phyloP scores from a whole-genome alignment of 2,888 invertebrate species.

The Lasioglossum leucozonium region DNA sequence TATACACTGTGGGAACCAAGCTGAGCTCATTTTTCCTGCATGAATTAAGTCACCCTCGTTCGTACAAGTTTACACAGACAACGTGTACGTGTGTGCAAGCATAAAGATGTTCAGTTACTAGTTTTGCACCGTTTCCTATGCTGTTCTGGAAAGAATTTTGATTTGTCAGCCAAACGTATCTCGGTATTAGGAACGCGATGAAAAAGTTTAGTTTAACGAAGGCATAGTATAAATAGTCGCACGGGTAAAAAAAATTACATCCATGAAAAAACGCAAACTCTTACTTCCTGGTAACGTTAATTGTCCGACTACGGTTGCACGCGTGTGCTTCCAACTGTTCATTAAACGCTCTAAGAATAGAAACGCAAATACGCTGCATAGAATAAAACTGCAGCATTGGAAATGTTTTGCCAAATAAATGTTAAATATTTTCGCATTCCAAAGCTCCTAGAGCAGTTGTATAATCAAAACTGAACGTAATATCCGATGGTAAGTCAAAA shows the following conservation, averaged over 20 bases:
- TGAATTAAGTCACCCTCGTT: constrained; percentile 74
- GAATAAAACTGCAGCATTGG: background rate
- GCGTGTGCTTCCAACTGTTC: constrained; percentile 23
- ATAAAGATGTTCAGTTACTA: constrained; percentile 4
- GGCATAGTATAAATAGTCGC: background rate
- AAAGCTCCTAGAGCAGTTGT: background rate
- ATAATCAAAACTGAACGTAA: background rate
- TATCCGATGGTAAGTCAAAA: background rate
- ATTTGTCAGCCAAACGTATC: background rate
- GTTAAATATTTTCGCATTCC: background rate
- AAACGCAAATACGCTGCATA: constrained; percentile 39
- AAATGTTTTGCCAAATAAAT: background rate
- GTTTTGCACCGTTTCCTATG: background rate
- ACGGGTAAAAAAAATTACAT: too few species aligned
- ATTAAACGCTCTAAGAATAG: constrained; percentile 52
- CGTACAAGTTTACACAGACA: constrained; percentile 33
- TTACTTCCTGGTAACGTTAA: constrained; percentile 32
- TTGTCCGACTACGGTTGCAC: constrained; percentile 19
- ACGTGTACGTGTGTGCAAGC: constrained; percentile 17
- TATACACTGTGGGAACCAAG: constrained; percentile 80
- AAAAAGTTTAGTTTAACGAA: too few species aligned
- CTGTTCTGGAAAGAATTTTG: background rate
- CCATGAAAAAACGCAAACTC: constrained; percentile 14
- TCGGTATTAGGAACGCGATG: too few species aligned
- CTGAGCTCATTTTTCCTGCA: constrained; percentile 79